phyloP scores from a whole-genome alignment of 2,113 vertebrate species.

The Boulengeromyrus knoepffleri region DNA sequence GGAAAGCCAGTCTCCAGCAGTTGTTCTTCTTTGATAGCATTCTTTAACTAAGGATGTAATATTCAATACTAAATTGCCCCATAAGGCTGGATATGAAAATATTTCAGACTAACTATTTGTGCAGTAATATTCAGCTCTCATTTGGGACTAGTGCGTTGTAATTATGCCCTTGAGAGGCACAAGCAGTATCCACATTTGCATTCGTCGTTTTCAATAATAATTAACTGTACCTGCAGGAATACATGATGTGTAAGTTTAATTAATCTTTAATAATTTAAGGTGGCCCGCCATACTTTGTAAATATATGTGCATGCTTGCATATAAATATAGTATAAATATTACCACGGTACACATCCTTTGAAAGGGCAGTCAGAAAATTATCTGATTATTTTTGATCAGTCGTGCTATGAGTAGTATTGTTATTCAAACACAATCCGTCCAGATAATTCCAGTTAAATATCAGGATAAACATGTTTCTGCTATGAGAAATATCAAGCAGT shows the following conservation, averaged over 20 bases:
- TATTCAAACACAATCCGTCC: background rate
- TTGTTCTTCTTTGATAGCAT: background rate
- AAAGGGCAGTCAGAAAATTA: background rate
- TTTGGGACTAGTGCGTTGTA: background rate
- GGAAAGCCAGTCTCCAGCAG: too few species aligned
- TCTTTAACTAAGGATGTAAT: background rate
- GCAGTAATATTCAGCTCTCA: background rate
- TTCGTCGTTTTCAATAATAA: background rate
- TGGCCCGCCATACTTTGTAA: background rate
- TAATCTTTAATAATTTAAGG: background rate
- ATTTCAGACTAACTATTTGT: slow-evolving; percentile 3
- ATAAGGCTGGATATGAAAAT: background rate
- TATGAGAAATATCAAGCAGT: background rate
- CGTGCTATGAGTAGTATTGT: background rate
- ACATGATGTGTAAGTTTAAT: slow-evolving; percentile 1
- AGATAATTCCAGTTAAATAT: background rate
- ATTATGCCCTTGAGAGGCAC: slow-evolving; percentile 1
- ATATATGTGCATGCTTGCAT: background rate
- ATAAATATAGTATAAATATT: background rate
- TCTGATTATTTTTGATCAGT: background rate
- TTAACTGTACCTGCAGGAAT: background rate
- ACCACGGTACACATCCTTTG: background rate
- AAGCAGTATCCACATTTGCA: background rate
- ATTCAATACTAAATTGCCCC: slow-evolving; percentile 2
- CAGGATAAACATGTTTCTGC: background rate